phyloP scores from a whole-genome alignment of 1,140 invertebrate species.

The Platyura marginata region DNA sequence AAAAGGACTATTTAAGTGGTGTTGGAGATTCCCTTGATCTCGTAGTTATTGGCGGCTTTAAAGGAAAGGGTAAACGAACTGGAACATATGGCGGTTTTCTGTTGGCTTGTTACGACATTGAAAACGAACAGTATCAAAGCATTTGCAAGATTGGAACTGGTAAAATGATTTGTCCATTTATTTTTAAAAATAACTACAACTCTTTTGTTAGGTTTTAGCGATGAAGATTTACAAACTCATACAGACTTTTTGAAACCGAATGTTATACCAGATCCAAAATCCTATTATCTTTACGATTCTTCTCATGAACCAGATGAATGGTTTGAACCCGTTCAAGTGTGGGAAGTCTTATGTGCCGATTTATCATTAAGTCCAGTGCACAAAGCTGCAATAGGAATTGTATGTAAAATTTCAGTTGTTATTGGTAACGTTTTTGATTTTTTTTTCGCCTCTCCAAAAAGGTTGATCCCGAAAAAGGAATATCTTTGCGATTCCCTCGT shows the following conservation, averaged over 20 bases:
- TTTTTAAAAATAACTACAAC: background rate
- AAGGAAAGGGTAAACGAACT: slow-evolving; percentile 85
- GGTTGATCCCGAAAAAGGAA: slow-evolving; percentile 78
- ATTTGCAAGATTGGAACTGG: slow-evolving; percentile 87
- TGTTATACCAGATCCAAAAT: slow-evolving; percentile 50
- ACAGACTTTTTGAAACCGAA: slow-evolving; percentile 62
- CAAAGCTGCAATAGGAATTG: slow-evolving; percentile 72
- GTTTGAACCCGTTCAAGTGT: slow-evolving; percentile 85
- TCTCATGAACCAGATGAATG: slow-evolving; percentile 78
- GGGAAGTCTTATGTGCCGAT: slow-evolving; percentile 98
- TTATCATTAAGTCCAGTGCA: slow-evolving; percentile 92
- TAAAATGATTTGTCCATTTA: slow-evolving; percentile 2
- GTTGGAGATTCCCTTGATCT: slow-evolving; percentile 85
- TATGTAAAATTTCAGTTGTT: too few species aligned
- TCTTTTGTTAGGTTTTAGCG: slow-evolving; percentile 66
- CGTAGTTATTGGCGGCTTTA: slow-evolving; percentile 92
- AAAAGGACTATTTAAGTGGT: slow-evolving; percentile 95
- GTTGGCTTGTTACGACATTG: slow-evolving; percentile 87
- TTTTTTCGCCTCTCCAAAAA: slow-evolving; percentile 23
- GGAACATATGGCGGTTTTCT: slow-evolving; percentile 93
- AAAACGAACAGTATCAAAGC: slow-evolving; percentile 82
- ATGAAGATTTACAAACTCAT: slow-evolving; percentile 71
- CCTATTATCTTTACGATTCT: slow-evolving; percentile 73
- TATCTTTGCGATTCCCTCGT: slow-evolving; percentile 90
- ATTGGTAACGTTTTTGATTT: too few species aligned